These are phyloP conservation scores for Saccostrea glomerata DNA, from an alignment of 1,140 invertebrate genomes.

Conservation along the genomic window DNA sequence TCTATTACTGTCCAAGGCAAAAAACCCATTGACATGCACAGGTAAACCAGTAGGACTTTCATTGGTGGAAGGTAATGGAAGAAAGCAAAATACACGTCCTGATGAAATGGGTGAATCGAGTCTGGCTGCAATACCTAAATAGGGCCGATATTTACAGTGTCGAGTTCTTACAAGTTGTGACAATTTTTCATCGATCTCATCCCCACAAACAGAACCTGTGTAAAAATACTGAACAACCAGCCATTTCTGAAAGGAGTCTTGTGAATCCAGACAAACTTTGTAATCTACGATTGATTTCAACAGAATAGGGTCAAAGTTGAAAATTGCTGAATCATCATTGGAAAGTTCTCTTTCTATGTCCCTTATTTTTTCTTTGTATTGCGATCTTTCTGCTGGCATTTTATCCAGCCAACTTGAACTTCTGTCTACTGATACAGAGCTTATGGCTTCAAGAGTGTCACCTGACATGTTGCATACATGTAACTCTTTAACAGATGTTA, in stretches of 20 bases:
- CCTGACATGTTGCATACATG: background rate
- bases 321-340: background rate
- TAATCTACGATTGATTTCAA: background rate
- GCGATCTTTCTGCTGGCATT: background rate
- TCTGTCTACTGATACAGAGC: background rate
- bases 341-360: background rate
- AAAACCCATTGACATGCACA: conserved; percentile 73
- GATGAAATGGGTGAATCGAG: background rate
- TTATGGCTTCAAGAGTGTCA: background rate
- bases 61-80: conserved; percentile 67
- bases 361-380: background rate
- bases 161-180: background rate
- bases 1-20: conserved; percentile 70
- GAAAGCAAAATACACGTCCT: conserved; percentile 66
- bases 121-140: conserved; percentile 27
- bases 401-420: background rate
- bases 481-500: conserved; percentile 53
- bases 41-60: conserved; percentile 67
- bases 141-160: background rate
- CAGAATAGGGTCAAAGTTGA: background rate
- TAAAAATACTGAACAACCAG: conserved; percentile 20
- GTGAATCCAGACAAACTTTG: background rate
- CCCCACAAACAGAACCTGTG: background rate
- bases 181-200: background rate
- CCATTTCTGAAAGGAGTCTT: background rate